Base-by-base conservation (phyloP, 2,797 vertebrate genomes). In the Peromyscus attwateri region DNA sequence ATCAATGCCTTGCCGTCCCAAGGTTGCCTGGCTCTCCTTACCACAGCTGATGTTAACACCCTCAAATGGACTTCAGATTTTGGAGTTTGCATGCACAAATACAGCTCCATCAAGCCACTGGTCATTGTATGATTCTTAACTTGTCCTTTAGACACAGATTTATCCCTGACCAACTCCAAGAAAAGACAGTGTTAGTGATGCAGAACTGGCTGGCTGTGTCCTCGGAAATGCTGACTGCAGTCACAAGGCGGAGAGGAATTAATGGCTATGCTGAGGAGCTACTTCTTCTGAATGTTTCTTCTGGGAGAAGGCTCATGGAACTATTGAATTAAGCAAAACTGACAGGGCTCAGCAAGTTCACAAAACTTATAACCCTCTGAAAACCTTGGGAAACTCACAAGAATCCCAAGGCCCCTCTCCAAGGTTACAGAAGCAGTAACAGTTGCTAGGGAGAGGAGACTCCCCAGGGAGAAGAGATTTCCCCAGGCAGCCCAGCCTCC, bases 41-140 rank as follows among this genome's bases (percentile, higher is more conserved):
- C 6, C 1, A 1, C 0, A 14, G 31, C 5, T 11, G 3, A n/a
- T 34, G 2, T 68, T 21, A 80, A 19, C 9, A 4, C 0, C 43
- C 34, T 12, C 27, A 14, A 88, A 60, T 89, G 52, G 46, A 9
- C 11, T 55, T 71, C 8, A 2, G 3, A 62, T 90, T 73, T n/a
- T 23, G 3, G 17, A 55, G 19, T 80, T n/a, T 79, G 11, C 7
- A 2, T 0, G 64, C n/a, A 10, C 34, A 64, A 75, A 57, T 11
- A 0, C 55, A 17, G 3, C 17, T 8, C 8, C 19, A 62, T 2
- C 29, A n/a, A 57, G n/a, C 81, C 66, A 76, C 3, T 25, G n/a
- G 5, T 27, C 77, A 4, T 37, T 40, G 1, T 31, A 2, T 66
- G 46, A 84, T 85, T 94, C 76, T 87, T n/a, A 75, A 2, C 3